Evolutionary conservation across 2,888 invertebrate genomes (phyloP).

Genomic region (Caenorhabditis sp.): DNA sequence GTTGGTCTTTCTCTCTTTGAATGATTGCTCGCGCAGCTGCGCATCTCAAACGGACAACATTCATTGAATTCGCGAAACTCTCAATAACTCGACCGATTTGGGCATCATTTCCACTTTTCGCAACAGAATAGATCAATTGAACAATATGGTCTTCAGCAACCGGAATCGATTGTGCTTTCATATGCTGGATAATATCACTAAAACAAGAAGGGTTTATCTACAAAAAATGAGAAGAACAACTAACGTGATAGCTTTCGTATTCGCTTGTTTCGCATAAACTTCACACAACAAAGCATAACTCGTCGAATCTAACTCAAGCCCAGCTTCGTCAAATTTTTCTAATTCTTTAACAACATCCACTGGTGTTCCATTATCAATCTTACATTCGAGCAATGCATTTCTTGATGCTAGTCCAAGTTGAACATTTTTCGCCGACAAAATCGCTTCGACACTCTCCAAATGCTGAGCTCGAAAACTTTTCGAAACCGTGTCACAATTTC

Average conservation of each 20-base stretch:
- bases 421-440: slow-evolving; percentile 21
- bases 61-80: slow-evolving; percentile 33
- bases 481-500: slow-evolving; percentile 37
- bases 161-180: slow-evolving; percentile 27
- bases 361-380: slow-evolving; percentile 27
- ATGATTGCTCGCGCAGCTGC: slow-evolving; percentile 37
- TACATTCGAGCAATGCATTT: slow-evolving; percentile 34
- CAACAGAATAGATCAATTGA: slow-evolving; percentile 34
- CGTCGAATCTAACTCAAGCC: slow-evolving; percentile 23
- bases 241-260: slow-evolving; percentile 40
- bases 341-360: slow-evolving; percentile 36
- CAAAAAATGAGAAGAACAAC: background rate
- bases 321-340: slow-evolving; percentile 24
- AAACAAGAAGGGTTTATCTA: background rate
- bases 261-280: slow-evolving; percentile 34
- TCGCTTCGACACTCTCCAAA: slow-evolving; percentile 19
- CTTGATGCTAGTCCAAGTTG: slow-evolving; percentile 15
- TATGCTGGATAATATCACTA: slow-evolving; percentile 35
- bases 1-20: slow-evolving; percentile 20
- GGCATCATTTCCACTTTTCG: slow-evolving; percentile 29
- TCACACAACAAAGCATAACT: slow-evolving; percentile 31
- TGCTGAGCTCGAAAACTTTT: slow-evolving; percentile 14
- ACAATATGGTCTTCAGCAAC: slow-evolving; percentile 37
- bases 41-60: slow-evolving; percentile 35
- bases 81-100: slow-evolving; percentile 28